A percentile compares a stretch with the other conserved stretches of the same genome.
Conservation (phyloP, 2,888 invertebrate genomes). For the Microchrysa polita region DNA sequence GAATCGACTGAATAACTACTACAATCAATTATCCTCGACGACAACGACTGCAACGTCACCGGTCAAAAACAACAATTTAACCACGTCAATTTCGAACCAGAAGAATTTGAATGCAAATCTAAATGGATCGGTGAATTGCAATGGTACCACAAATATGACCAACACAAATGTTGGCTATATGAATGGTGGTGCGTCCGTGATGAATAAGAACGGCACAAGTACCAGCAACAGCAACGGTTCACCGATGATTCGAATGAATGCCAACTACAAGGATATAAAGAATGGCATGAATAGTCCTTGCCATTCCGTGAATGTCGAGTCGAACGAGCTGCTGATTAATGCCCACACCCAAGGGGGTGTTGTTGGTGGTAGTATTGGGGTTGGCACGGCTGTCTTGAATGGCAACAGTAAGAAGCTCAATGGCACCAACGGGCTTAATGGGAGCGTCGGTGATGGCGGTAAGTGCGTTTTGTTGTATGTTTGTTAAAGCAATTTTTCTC, state of each 20-base stretch:
- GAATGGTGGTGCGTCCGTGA: slow-evolving; percentile 36
- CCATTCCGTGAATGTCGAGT: slow-evolving; percentile 42
- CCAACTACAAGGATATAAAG: slow-evolving; percentile 22
- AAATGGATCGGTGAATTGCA: slow-evolving; percentile 30
- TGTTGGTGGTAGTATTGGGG: too few relatives aligned
- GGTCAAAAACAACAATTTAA: slow-evolving; percentile 49
- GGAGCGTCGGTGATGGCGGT: slow-evolving; percentile 27
- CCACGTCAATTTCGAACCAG: slow-evolving; percentile 39
- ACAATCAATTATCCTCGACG: slow-evolving; percentile 58
- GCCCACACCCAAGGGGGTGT: slow-evolving; percentile 45
- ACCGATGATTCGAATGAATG: neutral
- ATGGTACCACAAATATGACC: slow-evolving; percentile 34
- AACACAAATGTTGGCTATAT: neutral
- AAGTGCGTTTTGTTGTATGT: slow-evolving; percentile 37
- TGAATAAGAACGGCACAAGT: slow-evolving; percentile 50
- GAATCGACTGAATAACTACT: slow-evolving; percentile 62
- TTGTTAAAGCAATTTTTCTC: slow-evolving; percentile 17
- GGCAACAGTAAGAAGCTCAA: slow-evolving; percentile 30
- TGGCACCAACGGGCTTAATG: slow-evolving; percentile 4
- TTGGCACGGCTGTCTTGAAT: neutral
- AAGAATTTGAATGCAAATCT: slow-evolving; percentile 43
- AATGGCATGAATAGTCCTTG: slow-evolving; percentile 47
- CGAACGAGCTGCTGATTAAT: slow-evolving; percentile 46
- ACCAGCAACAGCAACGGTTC: slow-evolving; percentile 21
- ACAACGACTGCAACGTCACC: slow-evolving; percentile 55